Conservation (phyloP, 1,140 invertebrate species). For the Proales similis region DNA sequence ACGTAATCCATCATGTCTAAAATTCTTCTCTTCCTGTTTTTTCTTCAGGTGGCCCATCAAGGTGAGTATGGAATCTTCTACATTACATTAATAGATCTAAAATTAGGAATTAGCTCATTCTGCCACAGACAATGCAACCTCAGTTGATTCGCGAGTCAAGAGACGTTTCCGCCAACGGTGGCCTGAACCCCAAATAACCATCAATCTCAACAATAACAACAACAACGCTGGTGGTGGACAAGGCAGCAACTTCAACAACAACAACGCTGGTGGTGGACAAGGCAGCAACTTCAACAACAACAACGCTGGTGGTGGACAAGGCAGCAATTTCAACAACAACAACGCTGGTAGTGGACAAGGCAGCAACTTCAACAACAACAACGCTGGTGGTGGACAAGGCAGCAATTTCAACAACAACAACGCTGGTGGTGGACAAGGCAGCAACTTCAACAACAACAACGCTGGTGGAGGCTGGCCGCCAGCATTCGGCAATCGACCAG, state of each 20-base stretch:
- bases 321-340: conserved; percentile 14
- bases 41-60: too few species aligned
- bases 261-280: conserved; percentile 1
- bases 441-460: conserved; percentile 34
- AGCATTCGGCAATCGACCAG: too few species aligned
- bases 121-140: too few species aligned
- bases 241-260: background rate
- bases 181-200: too few species aligned
- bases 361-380: conserved; percentile 25
- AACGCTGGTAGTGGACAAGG: conserved; percentile 8
- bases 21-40: too few species aligned
- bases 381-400: background rate
- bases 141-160: too few species aligned
- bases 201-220: conserved; percentile 35
- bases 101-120: too few species aligned
- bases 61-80: too few species aligned
- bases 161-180: too few species aligned
- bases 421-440: background rate
- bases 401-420: conserved; percentile 18
- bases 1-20: too few species aligned
- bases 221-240: background rate
- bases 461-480: background rate
- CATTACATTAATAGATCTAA: too few species aligned
- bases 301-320: background rate
- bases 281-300: conserved; percentile 29